These are phyloP conservation scores for Gymnosoma rotundatum DNA, from an alignment of 2,888 invertebrate genomes.

Conservation along the genomic window DNA sequence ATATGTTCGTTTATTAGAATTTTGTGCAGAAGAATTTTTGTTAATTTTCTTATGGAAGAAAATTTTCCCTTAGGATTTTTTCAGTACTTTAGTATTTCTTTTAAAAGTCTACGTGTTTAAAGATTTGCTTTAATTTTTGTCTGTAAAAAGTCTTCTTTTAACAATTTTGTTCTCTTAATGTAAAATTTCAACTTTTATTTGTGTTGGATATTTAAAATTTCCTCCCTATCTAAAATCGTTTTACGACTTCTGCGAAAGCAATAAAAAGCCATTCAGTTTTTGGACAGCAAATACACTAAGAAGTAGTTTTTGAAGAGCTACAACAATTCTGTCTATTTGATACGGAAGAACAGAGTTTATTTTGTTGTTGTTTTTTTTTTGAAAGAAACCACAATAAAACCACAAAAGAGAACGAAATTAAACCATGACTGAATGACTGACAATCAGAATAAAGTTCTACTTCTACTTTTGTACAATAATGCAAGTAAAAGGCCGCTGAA, in stretches of 20 bases:
- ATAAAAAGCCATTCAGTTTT: slow-evolving; percentile 27
- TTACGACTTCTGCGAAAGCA: neutral
- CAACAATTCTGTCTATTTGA: slow-evolving; percentile 25
- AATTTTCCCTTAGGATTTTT: neutral
- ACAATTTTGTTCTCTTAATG: no score
- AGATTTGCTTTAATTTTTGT: no score
- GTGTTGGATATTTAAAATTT: neutral
- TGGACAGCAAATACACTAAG: slow-evolving; percentile 28
- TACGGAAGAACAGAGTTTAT: slow-evolving; percentile 26
- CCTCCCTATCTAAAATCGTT: neutral
- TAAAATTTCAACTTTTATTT: neutral
- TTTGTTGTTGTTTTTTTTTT: no score
- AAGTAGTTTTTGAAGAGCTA: slow-evolving; percentile 6
- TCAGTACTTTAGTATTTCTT: no score
- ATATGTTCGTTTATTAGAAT: no score
- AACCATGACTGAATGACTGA: slow-evolving; percentile 46
- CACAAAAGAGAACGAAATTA: slow-evolving; percentile 29
- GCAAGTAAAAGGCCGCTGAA: slow-evolving; percentile 40
- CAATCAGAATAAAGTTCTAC: slow-evolving; percentile 54
- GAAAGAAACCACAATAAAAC: slow-evolving; percentile 35
- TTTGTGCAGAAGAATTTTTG: no score
- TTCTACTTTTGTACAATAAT: slow-evolving; percentile 29
- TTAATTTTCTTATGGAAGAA: neutral
- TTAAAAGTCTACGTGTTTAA: no score
- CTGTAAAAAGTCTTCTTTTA: no score